Conservation (phyloP, 2,797 vertebrate species). For the Sarcophilus harrisii region DNA sequence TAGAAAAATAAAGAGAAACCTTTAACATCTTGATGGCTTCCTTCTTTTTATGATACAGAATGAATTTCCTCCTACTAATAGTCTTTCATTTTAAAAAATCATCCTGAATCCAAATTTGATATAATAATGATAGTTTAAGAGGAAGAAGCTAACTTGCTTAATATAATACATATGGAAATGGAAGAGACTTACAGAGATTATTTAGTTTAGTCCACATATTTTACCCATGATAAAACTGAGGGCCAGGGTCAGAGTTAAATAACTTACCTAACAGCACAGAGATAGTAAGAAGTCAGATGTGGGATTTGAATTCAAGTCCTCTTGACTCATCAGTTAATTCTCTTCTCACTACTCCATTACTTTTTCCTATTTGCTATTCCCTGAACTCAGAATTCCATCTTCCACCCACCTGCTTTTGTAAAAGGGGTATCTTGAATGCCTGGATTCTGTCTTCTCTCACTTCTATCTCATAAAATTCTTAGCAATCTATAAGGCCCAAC, state of each 20-base stretch:
- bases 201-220: background rate
- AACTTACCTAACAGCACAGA: background rate
- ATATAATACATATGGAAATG: background rate
- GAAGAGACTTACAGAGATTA: background rate
- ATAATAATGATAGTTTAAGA: background rate
- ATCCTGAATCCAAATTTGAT: slow-evolving; percentile 28
- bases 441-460: background rate
- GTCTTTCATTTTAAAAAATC: slow-evolving; percentile 36
- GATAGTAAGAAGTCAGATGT: background rate
- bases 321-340: background rate
- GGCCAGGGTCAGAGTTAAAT: background rate
- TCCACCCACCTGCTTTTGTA: background rate
- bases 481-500: background rate
- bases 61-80: slow-evolving; percentile 33
- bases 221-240: background rate
- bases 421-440: background rate
- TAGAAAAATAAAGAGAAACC: background rate
- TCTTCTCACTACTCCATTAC: background rate
- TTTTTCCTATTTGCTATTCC: background rate
- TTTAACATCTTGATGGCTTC: background rate
- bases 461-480: background rate
- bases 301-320: background rate
- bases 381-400: background rate
- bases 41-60: slow-evolving; percentile 4
- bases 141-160: background rate